A percentile compares a stretch with the other conserved stretches of the same genome.
Evolutionary conservation across 2,113 vertebrate genomes (phyloP).

Genomic region (Pelobates fuscus): DNA sequence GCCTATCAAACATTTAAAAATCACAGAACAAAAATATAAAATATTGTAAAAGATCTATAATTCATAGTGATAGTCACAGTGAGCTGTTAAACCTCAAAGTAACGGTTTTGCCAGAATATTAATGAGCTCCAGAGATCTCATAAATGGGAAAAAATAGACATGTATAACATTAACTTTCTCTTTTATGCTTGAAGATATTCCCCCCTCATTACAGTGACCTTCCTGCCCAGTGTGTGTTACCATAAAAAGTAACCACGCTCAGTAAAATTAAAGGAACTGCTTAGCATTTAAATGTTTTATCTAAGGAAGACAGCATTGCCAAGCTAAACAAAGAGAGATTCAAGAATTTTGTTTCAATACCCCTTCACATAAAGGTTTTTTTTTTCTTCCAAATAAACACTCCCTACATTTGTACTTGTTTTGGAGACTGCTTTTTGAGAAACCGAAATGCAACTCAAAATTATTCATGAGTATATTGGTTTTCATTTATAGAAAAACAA

Average conservation of each 20-base stretch:
- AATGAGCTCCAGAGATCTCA: constrained; percentile 68
- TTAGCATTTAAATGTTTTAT: constrained; percentile 70
- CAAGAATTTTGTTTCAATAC: constrained; percentile 64
- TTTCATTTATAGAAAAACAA: not conserved
- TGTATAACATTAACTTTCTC: constrained; percentile 70
- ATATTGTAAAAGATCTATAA: not conserved
- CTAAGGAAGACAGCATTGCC: constrained; percentile 65
- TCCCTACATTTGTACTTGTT: constrained; percentile 54
- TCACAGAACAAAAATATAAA: too few species aligned
- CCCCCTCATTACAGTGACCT: constrained; percentile 68
- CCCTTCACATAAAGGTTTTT: constrained; percentile 63
- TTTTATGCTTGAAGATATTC: constrained; percentile 68
- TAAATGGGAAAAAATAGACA: constrained; percentile 60
- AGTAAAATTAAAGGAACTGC: constrained; percentile 72
- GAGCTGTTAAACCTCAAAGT: constrained; percentile 10
- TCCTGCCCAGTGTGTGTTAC: constrained; percentile 73
- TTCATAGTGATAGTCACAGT: not conserved
- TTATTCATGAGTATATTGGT: not conserved
- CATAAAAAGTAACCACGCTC: constrained; percentile 69
- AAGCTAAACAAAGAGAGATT: constrained; percentile 70
- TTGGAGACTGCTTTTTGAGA: constrained; percentile 50
- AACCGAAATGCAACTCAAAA: constrained; percentile 54
- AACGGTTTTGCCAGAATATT: constrained; percentile 58
- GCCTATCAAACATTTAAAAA: too few species aligned
- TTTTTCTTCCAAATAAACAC: constrained; percentile 65